Evolutionary conservation across 2,888 invertebrate species (phyloP).

Genomic region (Abrostola tripartita): DNA sequence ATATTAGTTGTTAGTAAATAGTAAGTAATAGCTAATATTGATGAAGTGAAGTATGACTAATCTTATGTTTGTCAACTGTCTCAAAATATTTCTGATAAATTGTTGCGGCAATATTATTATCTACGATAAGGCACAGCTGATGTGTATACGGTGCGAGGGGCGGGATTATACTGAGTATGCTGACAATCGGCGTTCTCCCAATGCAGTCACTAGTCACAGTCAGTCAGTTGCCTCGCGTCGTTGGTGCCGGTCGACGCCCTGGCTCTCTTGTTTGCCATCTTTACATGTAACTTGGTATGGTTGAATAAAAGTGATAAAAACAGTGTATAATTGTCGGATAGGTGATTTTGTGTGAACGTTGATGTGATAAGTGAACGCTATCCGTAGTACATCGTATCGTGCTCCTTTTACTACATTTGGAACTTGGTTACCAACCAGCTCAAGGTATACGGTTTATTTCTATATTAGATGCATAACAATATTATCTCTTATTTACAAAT

Average conservation of each 20-base stretch:
- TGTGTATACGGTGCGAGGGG: slow-evolving; percentile 50
- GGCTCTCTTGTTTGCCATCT: slow-evolving; percentile 46
- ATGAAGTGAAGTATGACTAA: slow-evolving; percentile 29
- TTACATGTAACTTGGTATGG: slow-evolving; percentile 32
- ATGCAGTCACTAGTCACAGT: slow-evolving; percentile 38
- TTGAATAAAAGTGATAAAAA: slow-evolving; percentile 58
- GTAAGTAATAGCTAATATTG: slow-evolving; percentile 20
- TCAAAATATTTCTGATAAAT: slow-evolving; percentile 36
- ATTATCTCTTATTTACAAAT: slow-evolving; percentile 45
- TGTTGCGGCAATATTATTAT: slow-evolving; percentile 32
- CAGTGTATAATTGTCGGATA: slow-evolving; percentile 49
- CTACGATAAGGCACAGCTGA: slow-evolving; percentile 59
- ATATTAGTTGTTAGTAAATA: slow-evolving; percentile 27
- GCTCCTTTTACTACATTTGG: slow-evolving; percentile 46
- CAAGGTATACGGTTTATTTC: slow-evolving; percentile 58
- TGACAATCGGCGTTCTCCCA: slow-evolving; percentile 26
- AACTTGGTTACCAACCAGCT: slow-evolving; percentile 56
- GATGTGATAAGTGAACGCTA: slow-evolving; percentile 59
- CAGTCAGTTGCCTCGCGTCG: slow-evolving; percentile 76
- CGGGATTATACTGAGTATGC: slow-evolving; percentile 36
- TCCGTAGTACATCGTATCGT: slow-evolving; percentile 32
- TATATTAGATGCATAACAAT: slow-evolving; percentile 48
- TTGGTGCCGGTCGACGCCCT: slow-evolving; percentile 64
- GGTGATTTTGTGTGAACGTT: slow-evolving; percentile 39
- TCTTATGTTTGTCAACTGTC: slow-evolving; percentile 23